Conservation (phyloP, 2,888 invertebrate species). For the Campaea margaritaria region DNA sequence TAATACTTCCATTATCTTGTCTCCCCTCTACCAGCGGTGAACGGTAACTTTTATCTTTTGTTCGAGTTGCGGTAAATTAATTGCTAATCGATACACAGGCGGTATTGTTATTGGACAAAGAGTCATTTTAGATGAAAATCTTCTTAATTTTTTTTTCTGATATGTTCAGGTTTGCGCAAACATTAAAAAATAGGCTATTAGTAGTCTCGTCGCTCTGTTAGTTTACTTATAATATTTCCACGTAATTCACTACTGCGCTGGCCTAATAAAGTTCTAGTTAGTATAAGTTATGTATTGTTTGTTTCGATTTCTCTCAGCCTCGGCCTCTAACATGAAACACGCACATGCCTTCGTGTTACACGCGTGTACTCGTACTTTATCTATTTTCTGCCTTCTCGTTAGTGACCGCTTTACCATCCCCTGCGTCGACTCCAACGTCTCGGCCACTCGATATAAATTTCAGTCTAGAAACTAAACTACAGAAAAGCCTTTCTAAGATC, state of each 20-base stretch:
- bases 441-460: conserved; percentile 17
- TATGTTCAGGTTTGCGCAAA: not conserved
- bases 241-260: conserved; percentile 29
- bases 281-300: conserved; percentile 46
- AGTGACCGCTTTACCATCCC: conserved; percentile 13
- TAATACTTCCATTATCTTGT: conserved; percentile 35
- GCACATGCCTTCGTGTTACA: conserved; percentile 59
- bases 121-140: conserved; percentile 18
- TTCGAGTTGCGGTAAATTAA: conserved; percentile 41
- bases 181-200: too few relatives aligned
- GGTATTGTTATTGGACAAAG: conserved; percentile 28
- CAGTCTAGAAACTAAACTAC: conserved; percentile 21
- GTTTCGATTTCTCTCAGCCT: conserved; percentile 78
- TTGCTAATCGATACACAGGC: conserved; percentile 37
- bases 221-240: conserved; percentile 3
- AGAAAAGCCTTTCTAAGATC: conserved; percentile 16
- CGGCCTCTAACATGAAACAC: conserved; percentile 69
- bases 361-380: conserved; percentile 35
- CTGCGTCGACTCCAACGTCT: conserved; percentile 8
- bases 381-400: conserved; percentile 17
- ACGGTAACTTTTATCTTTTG: conserved; percentile 38
- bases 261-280: conserved; percentile 37
- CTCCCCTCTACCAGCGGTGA: conserved; percentile 29
- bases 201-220: not conserved
- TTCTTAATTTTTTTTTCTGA: not conserved